Conservation (phyloP, 1,140 invertebrate species). For the Melipona quadrifasciata region DNA sequence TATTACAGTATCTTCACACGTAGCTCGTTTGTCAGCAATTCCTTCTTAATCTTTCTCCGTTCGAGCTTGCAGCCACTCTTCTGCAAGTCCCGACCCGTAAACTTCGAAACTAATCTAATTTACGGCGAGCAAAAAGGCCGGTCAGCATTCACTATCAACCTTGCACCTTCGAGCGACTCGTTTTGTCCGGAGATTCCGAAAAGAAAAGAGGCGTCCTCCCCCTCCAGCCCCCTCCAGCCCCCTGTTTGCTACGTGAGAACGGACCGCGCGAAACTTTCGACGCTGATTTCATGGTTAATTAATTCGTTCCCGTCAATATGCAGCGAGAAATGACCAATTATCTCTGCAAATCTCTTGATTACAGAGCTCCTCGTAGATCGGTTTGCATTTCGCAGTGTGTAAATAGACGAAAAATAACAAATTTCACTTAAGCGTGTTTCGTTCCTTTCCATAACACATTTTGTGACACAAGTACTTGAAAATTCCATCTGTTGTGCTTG, state of each 20-base stretch:
- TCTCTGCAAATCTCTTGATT: background rate
- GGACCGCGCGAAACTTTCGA: constrained; percentile 5
- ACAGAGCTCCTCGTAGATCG: background rate
- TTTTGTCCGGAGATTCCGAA: constrained; percentile 35
- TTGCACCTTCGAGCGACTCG: constrained; percentile 46
- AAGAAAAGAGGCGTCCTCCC: constrained; percentile 25
- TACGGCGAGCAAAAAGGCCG: constrained; percentile 45
- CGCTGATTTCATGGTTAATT: constrained; percentile 35
- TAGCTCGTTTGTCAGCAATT: constrained; percentile 55
- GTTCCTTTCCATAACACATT: no score
- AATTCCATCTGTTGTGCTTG: no score
- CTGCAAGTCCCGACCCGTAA: constrained; percentile 30
- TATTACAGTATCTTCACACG: constrained; percentile 46
- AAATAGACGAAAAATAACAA: no score
- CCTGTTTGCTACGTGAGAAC: constrained; percentile 26
- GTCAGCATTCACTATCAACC: constrained; percentile 49
- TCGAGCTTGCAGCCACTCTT: constrained; percentile 44
- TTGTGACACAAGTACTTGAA: no score
- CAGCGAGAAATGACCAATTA: background rate
- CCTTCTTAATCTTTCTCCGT: constrained; percentile 52
- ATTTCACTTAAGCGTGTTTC: no score
- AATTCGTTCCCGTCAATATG: constrained; percentile 23
- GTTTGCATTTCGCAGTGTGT: background rate
- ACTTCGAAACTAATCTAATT: constrained; percentile 60
- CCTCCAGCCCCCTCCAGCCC: no score